Evolutionary conservation across 2,797 vertebrate genomes (phyloP).

Genomic region (Atherinosoma microstoma): DNA sequence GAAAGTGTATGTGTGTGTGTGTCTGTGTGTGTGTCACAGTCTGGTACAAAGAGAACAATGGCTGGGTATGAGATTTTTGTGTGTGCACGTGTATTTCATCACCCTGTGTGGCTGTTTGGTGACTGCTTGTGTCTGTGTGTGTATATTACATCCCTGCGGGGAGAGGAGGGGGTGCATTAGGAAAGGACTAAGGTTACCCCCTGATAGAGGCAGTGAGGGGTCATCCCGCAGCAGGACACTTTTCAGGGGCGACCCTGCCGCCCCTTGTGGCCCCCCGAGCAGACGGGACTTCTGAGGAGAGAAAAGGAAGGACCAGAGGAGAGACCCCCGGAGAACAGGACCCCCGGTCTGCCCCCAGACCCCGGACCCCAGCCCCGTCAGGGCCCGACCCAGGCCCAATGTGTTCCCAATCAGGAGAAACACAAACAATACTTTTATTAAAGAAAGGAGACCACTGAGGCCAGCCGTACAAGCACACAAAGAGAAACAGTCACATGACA

Average conservation of each 20-base stretch:
- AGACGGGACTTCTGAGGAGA: conserved; percentile 92
- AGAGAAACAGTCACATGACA: background rate
- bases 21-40: conserved; percentile 25
- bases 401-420: conserved; percentile 96
- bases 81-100: conserved; percentile 69
- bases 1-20: conserved; percentile 25
- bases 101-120: conserved; percentile 71
- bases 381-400: conserved; percentile 84
- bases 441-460: conserved; percentile 76
- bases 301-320: conserved; percentile 89
- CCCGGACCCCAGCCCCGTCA: conserved; percentile 67
- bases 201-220: conserved; percentile 87
- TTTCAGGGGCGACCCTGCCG: conserved; percentile 82
- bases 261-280: conserved; percentile 83
- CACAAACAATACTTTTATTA: conserved; percentile 96
- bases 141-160: conserved; percentile 69
- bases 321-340: conserved; percentile 85
- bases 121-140: conserved; percentile 60
- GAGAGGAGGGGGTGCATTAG: conserved; percentile 79
- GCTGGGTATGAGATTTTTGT: conserved; percentile 45
- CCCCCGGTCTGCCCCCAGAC: conserved; percentile 86
- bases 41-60: conserved; percentile 56
- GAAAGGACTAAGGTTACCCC: conserved; percentile 89
- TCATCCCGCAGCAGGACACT: conserved; percentile 91
- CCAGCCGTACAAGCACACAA: conserved; percentile 17